These are phyloP conservation scores for Pristionchus japonicus DNA, from an alignment of 2,888 invertebrate genomes.

Conservation along the genomic window DNA sequence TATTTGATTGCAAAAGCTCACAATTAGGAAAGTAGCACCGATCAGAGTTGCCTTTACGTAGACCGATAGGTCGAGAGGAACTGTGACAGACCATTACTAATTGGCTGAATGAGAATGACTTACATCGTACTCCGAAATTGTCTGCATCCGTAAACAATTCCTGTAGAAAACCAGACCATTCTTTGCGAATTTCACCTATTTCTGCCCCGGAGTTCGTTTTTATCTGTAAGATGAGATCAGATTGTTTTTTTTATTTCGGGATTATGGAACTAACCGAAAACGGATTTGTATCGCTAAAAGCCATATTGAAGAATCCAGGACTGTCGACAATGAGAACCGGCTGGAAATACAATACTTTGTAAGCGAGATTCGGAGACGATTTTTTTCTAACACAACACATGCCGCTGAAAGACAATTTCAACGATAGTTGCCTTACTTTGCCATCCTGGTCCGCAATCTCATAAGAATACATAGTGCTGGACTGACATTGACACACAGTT, in stretches of 20 bases:
- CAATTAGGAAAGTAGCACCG: not conserved
- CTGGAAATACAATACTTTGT: not conserved
- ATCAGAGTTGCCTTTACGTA: not conserved
- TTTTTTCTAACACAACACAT: too few species aligned
- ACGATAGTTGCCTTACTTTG: not conserved
- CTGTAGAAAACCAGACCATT: constrained; percentile 52
- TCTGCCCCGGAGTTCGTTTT: constrained; percentile 10
- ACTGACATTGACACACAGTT: not conserved
- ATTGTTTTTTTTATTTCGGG: not conserved
- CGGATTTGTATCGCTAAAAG: not conserved
- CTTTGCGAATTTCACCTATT: constrained; percentile 57
- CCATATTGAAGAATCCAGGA: not conserved
- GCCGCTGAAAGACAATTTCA: too few species aligned
- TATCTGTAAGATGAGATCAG: not conserved
- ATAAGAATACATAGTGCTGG: not conserved
- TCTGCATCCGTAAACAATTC: constrained; percentile 50
- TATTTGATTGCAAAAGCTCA: too few species aligned
- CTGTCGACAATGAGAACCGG: not conserved
- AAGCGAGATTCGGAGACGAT: too few species aligned
- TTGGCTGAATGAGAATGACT: not conserved
- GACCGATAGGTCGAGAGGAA: not conserved
- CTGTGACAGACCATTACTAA: not conserved
- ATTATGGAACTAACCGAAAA: not conserved
- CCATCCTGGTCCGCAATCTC: not conserved
- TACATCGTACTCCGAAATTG: constrained; percentile 58